Evolutionary conservation across 1,140 invertebrate species (phyloP).

Genomic region (Dolichoris vasculosae): DNA sequence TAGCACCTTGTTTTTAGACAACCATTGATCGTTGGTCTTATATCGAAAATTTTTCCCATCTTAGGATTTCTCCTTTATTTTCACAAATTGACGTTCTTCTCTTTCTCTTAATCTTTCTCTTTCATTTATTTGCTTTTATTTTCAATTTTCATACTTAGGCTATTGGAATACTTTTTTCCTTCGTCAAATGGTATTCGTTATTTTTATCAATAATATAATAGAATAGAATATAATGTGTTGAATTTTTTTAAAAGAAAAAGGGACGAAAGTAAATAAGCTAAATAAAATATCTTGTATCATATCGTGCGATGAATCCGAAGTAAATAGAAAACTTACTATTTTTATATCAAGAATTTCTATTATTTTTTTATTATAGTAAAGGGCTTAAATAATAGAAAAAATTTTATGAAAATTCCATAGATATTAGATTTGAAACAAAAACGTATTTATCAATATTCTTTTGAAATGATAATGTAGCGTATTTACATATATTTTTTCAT

Average conservation of each 20-base stretch:
- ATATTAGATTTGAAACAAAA: not conserved
- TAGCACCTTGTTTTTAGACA: slow-evolving; percentile 26
- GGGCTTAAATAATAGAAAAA: not conserved
- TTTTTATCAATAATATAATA: not conserved
- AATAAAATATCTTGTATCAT: slow-evolving; percentile 24
- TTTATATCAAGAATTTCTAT: not conserved
- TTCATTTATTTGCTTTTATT: slow-evolving; percentile 16
- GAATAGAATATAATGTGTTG: not conserved
- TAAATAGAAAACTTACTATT: not conserved
- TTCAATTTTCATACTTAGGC: slow-evolving; percentile 36
- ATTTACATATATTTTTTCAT: no score
- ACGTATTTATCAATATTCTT: not conserved
- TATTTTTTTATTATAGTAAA: not conserved
- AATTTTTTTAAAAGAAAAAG: not conserved
- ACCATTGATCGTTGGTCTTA: slow-evolving; percentile 24
- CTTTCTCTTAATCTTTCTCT: not conserved
- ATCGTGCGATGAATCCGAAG: slow-evolving; percentile 24
- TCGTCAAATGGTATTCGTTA: slow-evolving; percentile 25
- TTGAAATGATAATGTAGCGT: not conserved
- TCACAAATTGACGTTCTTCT: not conserved
- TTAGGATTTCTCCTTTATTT: not conserved
- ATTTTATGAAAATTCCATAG: not conserved
- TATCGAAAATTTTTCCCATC: not conserved
- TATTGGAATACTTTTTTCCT: slow-evolving; percentile 13
- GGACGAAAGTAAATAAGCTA: not conserved